phyloP scores from a whole-genome alignment of 2,888 invertebrate genomes.

The Trisateles emortualis region DNA sequence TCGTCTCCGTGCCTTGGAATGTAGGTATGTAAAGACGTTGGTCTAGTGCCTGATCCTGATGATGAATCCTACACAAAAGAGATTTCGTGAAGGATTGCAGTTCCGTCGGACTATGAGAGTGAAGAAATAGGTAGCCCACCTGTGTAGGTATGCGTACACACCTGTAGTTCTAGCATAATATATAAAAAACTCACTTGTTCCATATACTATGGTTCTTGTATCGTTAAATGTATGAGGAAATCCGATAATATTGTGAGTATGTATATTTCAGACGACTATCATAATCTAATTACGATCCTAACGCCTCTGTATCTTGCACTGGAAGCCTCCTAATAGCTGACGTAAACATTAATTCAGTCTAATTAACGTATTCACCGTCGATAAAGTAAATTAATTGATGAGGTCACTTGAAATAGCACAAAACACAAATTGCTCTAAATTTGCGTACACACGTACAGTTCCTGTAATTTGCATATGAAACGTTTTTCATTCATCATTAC shows the following conservation, averaged over 20 bases:
- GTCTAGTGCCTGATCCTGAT: no score
- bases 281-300: not conserved
- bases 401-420: slow-evolving; percentile 73
- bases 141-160: no score
- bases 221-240: not conserved
- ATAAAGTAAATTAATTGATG: slow-evolving; percentile 76
- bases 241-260: not conserved
- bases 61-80: no score
- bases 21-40: no score
- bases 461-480: slow-evolving; percentile 10
- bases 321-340: slow-evolving; percentile 33
- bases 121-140: no score
- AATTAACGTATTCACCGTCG: slow-evolving; percentile 68
- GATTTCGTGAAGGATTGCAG: no score
- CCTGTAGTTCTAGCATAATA: no score
- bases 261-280: not conserved
- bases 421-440: slow-evolving; percentile 66
- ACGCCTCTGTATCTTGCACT: slow-evolving; percentile 5
- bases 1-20: no score
- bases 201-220: no score
- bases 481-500: no score
- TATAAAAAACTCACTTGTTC: no score
- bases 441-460: slow-evolving; percentile 38
- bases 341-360: slow-evolving; percentile 62
- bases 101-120: no score